Conservation (phyloP, 2,113 vertebrate species). For the Gobio gobio region DNA sequence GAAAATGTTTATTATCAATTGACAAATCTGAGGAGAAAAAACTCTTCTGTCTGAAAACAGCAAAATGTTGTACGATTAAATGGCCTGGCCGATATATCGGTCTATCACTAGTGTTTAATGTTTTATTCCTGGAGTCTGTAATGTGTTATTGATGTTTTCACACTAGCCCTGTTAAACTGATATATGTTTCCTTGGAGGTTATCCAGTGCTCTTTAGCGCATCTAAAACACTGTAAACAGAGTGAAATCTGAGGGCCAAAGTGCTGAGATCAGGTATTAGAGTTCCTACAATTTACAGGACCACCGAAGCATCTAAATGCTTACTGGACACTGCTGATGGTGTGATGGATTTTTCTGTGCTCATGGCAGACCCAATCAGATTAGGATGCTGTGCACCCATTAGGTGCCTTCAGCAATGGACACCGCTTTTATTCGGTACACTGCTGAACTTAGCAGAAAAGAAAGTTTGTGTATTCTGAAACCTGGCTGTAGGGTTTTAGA, state of each 20-base stretch:
- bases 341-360: constrained; percentile 4
- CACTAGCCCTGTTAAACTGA: constrained; percentile 1
- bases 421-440: neutral
- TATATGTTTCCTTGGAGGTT: neutral
- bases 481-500: neutral
- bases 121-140: neutral
- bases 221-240: neutral
- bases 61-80: neutral
- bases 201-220: neutral
- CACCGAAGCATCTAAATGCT: constrained; percentile 28
- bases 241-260: neutral
- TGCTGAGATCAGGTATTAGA: neutral
- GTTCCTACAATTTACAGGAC: neutral
- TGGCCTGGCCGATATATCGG: neutral
- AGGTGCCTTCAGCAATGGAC: neutral
- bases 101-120: neutral
- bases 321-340: constrained; percentile 19
- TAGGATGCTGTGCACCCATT: constrained; percentile 5
- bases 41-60: neutral
- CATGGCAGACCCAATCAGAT: neutral
- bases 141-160: constrained; percentile 14
- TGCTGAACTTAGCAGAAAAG: constrained; percentile 42
- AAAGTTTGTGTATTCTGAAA: constrained; percentile 1
- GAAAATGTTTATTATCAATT: neutral
- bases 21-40: neutral